Conservation (phyloP, 2,797 vertebrate genomes). For the Alca torda region DNA sequence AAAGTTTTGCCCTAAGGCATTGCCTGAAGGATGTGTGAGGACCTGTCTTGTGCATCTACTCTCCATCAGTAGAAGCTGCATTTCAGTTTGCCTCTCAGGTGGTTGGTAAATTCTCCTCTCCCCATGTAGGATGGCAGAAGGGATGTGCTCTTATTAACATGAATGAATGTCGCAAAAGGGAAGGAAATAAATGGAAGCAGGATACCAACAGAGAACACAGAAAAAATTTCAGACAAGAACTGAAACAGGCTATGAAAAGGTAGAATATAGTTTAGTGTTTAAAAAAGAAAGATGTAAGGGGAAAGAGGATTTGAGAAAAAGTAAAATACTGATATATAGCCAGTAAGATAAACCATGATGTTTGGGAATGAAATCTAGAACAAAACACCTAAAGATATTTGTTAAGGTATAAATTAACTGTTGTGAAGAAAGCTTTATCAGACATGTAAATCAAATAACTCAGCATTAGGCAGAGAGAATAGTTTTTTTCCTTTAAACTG, state of each 20-base stretch:
- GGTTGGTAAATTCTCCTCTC: neutral
- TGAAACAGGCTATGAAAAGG: neutral
- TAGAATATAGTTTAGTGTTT: neutral
- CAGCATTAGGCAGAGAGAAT: neutral
- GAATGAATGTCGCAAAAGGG: neutral
- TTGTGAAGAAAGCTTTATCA: neutral
- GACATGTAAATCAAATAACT: neutral
- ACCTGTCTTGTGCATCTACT: neutral
- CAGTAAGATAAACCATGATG: neutral
- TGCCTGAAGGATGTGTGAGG: neutral
- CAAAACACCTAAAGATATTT: neutral
- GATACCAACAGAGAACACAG: neutral
- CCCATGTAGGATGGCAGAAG: neutral
- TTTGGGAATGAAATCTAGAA: neutral
- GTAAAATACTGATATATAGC: neutral
- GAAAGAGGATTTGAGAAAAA: neutral
- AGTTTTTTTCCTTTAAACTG: neutral
- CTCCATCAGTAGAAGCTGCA: rapidly evolving
- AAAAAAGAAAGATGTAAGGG: neutral
- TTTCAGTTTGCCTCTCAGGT: neutral
- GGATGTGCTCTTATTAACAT: neutral
- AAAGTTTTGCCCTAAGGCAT: neutral
- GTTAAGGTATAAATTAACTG: neutral
- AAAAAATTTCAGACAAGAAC: neutral
- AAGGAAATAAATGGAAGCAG: neutral